Conservation (phyloP, 2,797 vertebrate genomes). For the Karalla daura region DNA sequence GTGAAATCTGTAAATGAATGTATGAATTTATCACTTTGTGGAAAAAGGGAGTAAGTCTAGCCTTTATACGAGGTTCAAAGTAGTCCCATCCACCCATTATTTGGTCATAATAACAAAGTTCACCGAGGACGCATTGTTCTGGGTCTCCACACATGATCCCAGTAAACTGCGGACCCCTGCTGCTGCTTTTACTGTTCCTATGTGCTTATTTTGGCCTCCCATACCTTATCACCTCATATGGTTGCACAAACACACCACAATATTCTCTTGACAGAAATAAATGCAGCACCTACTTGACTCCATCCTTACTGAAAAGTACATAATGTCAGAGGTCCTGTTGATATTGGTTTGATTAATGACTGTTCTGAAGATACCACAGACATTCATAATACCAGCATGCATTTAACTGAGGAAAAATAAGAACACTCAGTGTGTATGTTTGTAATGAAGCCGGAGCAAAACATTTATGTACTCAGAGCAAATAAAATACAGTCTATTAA, state of each 20-base stretch:
- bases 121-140: conserved; percentile 35
- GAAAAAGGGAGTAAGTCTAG: not conserved
- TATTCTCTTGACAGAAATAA: conserved; percentile 55
- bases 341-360: conserved; percentile 17
- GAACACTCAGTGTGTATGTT: not conserved
- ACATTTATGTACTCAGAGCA: not conserved
- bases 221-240: conserved; percentile 56
- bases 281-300: conserved; percentile 32
- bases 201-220: conserved; percentile 72
- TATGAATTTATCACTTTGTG: not conserved
- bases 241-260: conserved; percentile 59
- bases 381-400: conserved; percentile 3
- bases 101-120: conserved; percentile 33
- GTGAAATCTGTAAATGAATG: not conserved
- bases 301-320: conserved; percentile 16
- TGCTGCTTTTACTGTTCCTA: conserved; percentile 54
- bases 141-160: conserved; percentile 43
- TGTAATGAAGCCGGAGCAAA: not conserved
- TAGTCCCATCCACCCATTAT: conserved; percentile 9
- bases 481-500: not conserved
- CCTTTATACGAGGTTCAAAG: not conserved
- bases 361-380: not conserved
- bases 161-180: conserved; percentile 45
- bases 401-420: not conserved
- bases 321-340: conserved; percentile 28